phyloP scores from a whole-genome alignment of 2,113 vertebrate species.

The Phodopus roborovskii region DNA sequence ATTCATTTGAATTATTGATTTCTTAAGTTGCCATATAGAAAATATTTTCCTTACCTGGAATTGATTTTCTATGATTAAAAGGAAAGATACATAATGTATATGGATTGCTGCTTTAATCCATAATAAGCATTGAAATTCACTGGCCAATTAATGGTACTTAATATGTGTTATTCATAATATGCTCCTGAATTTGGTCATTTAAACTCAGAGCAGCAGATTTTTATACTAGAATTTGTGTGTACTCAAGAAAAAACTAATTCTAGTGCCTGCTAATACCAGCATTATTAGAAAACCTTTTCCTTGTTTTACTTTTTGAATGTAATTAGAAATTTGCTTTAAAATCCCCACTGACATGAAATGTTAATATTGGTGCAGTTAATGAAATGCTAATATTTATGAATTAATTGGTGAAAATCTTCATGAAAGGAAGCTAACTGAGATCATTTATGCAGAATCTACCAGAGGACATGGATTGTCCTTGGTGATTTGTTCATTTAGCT shows the following conservation, averaged over 20 bases:
- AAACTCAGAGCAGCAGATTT: slow-evolving; percentile 64
- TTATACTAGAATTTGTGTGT: slow-evolving; percentile 63
- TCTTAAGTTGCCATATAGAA: slow-evolving; percentile 56
- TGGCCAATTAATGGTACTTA: slow-evolving; percentile 62
- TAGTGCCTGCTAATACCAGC: slow-evolving; percentile 60
- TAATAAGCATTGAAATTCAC: slow-evolving; percentile 65
- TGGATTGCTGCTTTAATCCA: slow-evolving; percentile 53
- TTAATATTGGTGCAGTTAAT: slow-evolving; percentile 82
- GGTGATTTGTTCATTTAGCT: slow-evolving; percentile 71
- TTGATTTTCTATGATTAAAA: slow-evolving; percentile 67
- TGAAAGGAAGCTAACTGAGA: slow-evolving; percentile 75
- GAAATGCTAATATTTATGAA: slow-evolving; percentile 81
- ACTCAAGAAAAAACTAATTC: slow-evolving; percentile 74
- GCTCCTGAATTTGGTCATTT: slow-evolving; percentile 71
- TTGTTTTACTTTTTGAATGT: slow-evolving; percentile 79
- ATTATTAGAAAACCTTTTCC: slow-evolving; percentile 75
- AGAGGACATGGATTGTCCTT: slow-evolving; percentile 76
- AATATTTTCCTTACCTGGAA: slow-evolving; percentile 63
- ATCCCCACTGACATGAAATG: slow-evolving; percentile 74
- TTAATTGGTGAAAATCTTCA: slow-evolving; percentile 79
- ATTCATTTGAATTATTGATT: slow-evolving; percentile 54
- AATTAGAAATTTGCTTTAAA: slow-evolving; percentile 81
- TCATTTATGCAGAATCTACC: slow-evolving; percentile 71
- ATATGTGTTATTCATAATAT: slow-evolving; percentile 67
- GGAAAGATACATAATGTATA: neutral